phyloP scores from a whole-genome alignment of 2,888 invertebrate genomes.

The Amphimallon solstitiale region DNA sequence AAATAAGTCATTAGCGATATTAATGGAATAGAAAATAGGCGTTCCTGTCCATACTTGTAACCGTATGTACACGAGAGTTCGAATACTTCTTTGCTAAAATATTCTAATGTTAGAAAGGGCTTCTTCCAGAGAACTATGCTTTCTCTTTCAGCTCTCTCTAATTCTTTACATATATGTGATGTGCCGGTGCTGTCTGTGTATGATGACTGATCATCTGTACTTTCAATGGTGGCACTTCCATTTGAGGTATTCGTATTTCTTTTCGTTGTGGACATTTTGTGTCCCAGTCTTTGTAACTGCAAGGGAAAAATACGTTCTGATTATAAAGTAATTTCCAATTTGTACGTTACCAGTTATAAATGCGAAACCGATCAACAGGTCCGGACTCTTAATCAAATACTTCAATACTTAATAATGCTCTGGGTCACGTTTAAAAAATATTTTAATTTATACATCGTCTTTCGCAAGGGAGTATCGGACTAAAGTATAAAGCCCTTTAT shows the following conservation, averaged over 20 bases:
- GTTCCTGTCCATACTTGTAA: constrained; percentile 65
- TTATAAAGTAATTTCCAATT: background rate
- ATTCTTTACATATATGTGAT: constrained; percentile 53
- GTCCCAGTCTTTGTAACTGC: constrained; percentile 74
- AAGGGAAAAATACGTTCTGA: constrained; percentile 44
- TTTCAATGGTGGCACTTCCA: constrained; percentile 43
- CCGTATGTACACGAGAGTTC: constrained; percentile 70
- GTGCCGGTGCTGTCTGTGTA: constrained; percentile 20
- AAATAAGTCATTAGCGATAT: constrained; percentile 42
- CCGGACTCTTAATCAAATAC: too few species aligned
- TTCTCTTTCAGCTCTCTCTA: constrained; percentile 70
- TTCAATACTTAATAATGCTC: too few species aligned
- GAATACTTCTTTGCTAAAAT: constrained; percentile 79
- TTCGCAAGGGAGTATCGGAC: too few species aligned
- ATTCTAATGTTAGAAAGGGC: constrained; percentile 82
- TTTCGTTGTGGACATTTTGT: constrained; percentile 69
- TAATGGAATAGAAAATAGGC: constrained; percentile 26
- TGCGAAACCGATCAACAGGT: too few species aligned
- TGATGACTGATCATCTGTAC: background rate
- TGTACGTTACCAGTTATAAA: too few species aligned
- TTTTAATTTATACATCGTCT: too few species aligned
- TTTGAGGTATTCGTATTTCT: constrained; percentile 48
- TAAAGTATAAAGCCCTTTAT: too few species aligned
- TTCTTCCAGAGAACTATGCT: constrained; percentile 82
- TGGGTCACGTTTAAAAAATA: too few species aligned